Evolutionary conservation across 1,140 invertebrate genomes (phyloP), one percentile per base, ranked within the genome.

Genomic region (Drosophila kohkoa): DNA sequence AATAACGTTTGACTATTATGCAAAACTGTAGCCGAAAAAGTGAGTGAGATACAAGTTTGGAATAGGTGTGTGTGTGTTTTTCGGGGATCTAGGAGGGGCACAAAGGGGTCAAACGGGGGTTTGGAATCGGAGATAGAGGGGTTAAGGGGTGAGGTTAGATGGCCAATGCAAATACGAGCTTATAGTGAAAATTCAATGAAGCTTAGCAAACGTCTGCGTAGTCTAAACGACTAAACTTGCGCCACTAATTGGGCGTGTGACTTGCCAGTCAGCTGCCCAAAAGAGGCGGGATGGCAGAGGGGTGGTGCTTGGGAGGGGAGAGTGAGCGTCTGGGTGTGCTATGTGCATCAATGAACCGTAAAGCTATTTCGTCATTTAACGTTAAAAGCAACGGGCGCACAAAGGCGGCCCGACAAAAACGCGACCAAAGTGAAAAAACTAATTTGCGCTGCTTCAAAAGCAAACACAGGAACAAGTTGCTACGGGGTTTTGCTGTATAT

Each of bases 361-460:
- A 88, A 88, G 85, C 85, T 89, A 88, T 88, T 88, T 88, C 85
- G 85, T 88, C 85, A 88, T 88, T 88, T 88, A 89, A 88, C 81
- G 85, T 85, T 89, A 88, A 88, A 88, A 88, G 85, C 85, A 88
- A 88, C 75, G 70, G 65, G 63, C 59, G 43, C 64, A 79, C 79
- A 75, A 82, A 65, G 75, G 68, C 65, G 65, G 41, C 66, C 49
- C 62, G 66, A 74, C 75, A 83, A 55, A 81, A 88, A 86, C 85
- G 83, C 83, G 83, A 88, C 83, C 77, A 88, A 88, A 88, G 83
- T 88, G 83, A 90, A 90, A 90, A 90, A 90, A 90, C 87, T 90
- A 90, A 90, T 90, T 90, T 90, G 88, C 88, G 87, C 87, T 90
- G 82, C 87, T 90, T 90, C 80, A 90, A 90, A 90, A 90, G 88